Base-by-base conservation (phyloP, 2,797 vertebrate genomes). In the Dipus sagitta region DNA sequence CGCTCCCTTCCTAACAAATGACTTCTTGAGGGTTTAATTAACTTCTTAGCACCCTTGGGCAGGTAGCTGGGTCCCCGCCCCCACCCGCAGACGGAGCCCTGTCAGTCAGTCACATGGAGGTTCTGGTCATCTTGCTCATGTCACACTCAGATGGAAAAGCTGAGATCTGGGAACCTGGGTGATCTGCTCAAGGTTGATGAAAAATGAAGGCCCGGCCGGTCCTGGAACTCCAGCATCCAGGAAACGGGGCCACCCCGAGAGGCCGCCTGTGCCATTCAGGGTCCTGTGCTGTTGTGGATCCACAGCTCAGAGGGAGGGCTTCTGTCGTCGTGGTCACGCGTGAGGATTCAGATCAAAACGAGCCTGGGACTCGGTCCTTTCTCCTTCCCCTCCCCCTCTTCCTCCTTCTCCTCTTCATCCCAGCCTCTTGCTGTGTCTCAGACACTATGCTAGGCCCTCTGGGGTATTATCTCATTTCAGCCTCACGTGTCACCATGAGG, bases 1-100 rank as follows among this genome's bases (percentile, higher is more conserved):
- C 86, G 72, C 93, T 92, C 42, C 92, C 80, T 78, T 97, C 83
- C 96, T 98, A 98, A 98, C 95, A 98, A 98, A 98, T 97, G 92
- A 95, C 95, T 98, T 97, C 97, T 97, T 96, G 89, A 97, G 96
- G 96, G 95, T 98, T 98, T 98, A 98, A 98, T 98, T 98, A 98
- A 98, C 98, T 98, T 98, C 96, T 96, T 92, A 91, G 96, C 24
- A 94, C 96, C 97, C 84, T 95, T 6, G 0, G 80, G 95, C 95
- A 87, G 86, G 86, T 68, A 77, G 81, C 92, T 79, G 75, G n/a
- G n/a, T n/a, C 78, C 81, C 38, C 93, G 6, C 47, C 47, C 47
- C 47, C 54, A 58, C 60, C 78, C 28, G 26, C 64, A 88, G 94
- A 67, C 34, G 34, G 92, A 78, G 42, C 86, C 83, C 54, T 2